A percentile compares a stretch with the other conserved stretches of the same genome.
Evolutionary conservation across 92 coral and sea anemone species (phyloP).

Genomic region (Umimayanthus kanabou): DNA sequence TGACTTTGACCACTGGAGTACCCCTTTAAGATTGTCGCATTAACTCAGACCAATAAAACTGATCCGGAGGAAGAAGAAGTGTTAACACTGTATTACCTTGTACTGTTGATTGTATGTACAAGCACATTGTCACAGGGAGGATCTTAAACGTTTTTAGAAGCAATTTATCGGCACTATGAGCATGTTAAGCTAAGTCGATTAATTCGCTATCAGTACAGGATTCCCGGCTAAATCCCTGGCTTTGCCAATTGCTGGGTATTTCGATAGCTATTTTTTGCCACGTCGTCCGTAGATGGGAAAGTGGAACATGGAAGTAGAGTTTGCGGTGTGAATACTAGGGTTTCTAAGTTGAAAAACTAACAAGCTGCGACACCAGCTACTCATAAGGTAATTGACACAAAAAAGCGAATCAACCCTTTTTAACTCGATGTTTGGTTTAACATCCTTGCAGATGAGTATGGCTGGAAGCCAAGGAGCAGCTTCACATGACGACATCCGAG

Average conservation of each 20-base stretch:
- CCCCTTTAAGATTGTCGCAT: no score
- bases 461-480: constrained; percentile 67
- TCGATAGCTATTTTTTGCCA: not conserved
- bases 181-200: no score
- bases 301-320: not conserved
- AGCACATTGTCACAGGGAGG: no score
- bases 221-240: not conserved
- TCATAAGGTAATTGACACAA: not conserved
- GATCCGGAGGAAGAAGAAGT: not conserved
- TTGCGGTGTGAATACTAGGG: not conserved
- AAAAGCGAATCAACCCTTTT: not conserved
- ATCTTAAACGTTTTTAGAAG: no score
- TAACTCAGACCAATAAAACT: not conserved
- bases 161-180: no score
- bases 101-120: no score
- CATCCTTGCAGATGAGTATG: constrained; percentile 53
- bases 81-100: no score
- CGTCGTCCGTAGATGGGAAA: no score
- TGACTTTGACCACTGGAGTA: no score
- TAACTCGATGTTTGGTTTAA: not conserved
- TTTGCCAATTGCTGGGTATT: not conserved
- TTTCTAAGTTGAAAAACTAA: no score
- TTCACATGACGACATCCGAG: constrained; percentile 60
- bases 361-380: not conserved
- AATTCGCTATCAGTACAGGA: no score